These are phyloP conservation scores for Gibbula magus DNA, from an alignment of 2,888 invertebrate genomes.

Conservation along the genomic window DNA sequence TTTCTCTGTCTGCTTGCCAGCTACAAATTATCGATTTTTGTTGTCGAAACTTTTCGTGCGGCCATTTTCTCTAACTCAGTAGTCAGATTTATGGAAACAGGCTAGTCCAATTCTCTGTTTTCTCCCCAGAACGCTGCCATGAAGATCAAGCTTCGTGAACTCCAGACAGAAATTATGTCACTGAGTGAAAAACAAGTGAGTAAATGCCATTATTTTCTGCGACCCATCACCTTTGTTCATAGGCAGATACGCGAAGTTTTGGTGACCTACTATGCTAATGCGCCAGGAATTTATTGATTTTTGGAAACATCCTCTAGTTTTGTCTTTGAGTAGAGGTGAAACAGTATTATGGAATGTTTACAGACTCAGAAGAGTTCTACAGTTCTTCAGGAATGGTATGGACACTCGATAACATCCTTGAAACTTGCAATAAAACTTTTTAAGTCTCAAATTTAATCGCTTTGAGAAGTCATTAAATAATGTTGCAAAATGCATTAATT, in stretches of 20 bases:
- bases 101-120: neutral
- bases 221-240: conserved; percentile 15
- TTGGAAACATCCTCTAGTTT: conserved; percentile 12
- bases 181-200: conserved; percentile 71
- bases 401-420: too few relatives aligned
- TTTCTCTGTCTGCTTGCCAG: conserved; percentile 8
- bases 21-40: conserved; percentile 62
- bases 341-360: neutral
- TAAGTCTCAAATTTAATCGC: too few relatives aligned
- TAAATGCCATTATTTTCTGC: conserved; percentile 4
- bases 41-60: conserved; percentile 59
- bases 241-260: conserved; percentile 9
- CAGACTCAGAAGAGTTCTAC: too few relatives aligned
- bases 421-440: too few relatives aligned
- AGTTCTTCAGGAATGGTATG: too few relatives aligned
- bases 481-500: too few relatives aligned
- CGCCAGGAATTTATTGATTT: conserved; percentile 26
- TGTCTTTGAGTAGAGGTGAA: conserved; percentile 19
- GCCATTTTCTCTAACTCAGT: conserved; percentile 45
- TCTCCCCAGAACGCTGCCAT: conserved; percentile 58
- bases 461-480: too few relatives aligned
- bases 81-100: conserved; percentile 34
- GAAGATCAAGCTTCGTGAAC: conserved; percentile 60
- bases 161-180: conserved; percentile 68
- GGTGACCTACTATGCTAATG: conserved; percentile 40